Base-by-base conservation (phyloP, 2,113 vertebrate genomes). In the Chionis minor region DNA sequence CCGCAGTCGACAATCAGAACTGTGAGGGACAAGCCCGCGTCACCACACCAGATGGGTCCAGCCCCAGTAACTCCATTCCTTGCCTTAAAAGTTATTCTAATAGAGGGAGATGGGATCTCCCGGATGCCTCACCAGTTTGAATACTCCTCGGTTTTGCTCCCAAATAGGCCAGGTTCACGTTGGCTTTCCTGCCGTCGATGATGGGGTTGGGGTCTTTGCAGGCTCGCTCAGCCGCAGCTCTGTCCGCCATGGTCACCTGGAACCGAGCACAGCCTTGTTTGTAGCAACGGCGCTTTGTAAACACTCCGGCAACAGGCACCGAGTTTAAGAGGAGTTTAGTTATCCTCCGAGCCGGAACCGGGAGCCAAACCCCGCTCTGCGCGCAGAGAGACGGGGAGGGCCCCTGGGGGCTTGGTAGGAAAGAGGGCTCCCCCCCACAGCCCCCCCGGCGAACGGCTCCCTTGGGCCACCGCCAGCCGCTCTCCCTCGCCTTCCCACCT, bases 131-230 rank as follows among this genome's bases (percentile, higher is more conserved):
- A 99, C 99, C 99, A 67, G 99, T 98, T 97, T 99, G 99, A 94
- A 99, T 98, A 97, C 98, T 99, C 94, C 99, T 98, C 4, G 99
- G 99, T 96, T 99, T 99, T 92, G 99, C 99, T 22, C 99, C 99
- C 95, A 99, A 97, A 96, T 99, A 99, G 0, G 99, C 99, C 96
- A 99, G 97, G 98, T 99, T 99, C 90, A 99, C 99, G 0, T 99
- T 99, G 45, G 99, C 99, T 97, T 99, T 99, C 83, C 99, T 98
- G 90, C 99, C 99, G 27, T 99, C 99, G 5, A 99, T 99, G 96
- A 99, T 99, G 92, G 99, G 99, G 91, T 99, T 99, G 7, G 99
- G 99, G 95, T 99, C 99, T 97, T 99, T 99, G 96, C 99, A 99
- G 6, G 99, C 99, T 77, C 99, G 97, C 70, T 99, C 99, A 6